phyloP scores from a whole-genome alignment of 1,140 invertebrate genomes.

The Manduca sexta region DNA sequence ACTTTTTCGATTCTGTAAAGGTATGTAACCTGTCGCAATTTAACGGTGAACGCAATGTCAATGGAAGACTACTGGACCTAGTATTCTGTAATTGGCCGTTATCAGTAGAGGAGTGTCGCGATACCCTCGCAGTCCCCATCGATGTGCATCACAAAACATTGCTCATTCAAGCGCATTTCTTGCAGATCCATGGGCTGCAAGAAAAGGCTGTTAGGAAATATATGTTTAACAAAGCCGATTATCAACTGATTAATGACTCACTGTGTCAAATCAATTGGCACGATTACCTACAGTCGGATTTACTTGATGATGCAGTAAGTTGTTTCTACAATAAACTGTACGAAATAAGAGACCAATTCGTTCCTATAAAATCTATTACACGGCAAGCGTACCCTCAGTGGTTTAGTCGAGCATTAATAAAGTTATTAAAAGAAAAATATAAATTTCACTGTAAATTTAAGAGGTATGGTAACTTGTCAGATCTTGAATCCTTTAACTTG shows the following conservation, averaged over 20 bases:
- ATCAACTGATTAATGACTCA: background rate
- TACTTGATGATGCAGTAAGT: background rate
- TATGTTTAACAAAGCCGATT: background rate
- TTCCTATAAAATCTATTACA: too few species aligned
- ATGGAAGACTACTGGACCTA: too few species aligned
- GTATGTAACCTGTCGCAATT: slow-evolving; percentile 3
- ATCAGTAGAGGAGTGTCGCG: background rate
- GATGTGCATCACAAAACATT: slow-evolving; percentile 1
- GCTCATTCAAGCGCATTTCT: background rate
- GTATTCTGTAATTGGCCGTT: background rate
- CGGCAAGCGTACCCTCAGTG: too few species aligned
- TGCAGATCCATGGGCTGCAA: background rate
- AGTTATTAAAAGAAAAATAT: too few species aligned
- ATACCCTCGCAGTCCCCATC: background rate
- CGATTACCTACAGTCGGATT: background rate
- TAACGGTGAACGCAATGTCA: slow-evolving; percentile 1
- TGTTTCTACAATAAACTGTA: slow-evolving; percentile 2
- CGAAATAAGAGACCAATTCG: too few species aligned
- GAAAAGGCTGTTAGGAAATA: background rate
- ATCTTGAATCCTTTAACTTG: too few species aligned
- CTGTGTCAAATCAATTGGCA: slow-evolving; percentile 1
- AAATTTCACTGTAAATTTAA: too few species aligned
- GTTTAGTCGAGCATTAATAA: too few species aligned
- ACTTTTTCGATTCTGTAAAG: background rate
- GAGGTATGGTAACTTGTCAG: too few species aligned